Conservation (phyloP, 2,113 vertebrate genomes). For the Turdus rufiventris region DNA sequence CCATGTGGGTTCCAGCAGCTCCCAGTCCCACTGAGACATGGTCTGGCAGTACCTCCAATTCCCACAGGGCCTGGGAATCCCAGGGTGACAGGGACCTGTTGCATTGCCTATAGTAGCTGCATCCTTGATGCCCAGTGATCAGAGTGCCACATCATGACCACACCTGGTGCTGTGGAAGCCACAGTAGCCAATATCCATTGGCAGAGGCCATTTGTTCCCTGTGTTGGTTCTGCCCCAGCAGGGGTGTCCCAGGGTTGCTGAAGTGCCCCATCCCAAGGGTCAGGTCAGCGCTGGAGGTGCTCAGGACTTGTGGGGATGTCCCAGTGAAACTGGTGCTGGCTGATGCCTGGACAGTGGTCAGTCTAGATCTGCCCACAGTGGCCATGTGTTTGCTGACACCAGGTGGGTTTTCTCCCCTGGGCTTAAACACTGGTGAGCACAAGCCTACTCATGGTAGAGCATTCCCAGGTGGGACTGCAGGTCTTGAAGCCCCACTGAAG, state of each 20-base stretch:
- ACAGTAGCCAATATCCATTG: accelerated
- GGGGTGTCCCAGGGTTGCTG: not conserved
- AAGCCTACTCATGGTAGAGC: accelerated
- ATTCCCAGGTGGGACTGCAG: not conserved
- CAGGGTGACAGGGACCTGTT: not conserved
- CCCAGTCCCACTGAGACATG: not conserved
- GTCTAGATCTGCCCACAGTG: not conserved
- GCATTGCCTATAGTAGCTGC: not conserved
- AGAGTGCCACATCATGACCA: accelerated
- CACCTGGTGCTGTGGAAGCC: not conserved
- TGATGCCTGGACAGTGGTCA: accelerated
- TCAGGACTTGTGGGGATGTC: not conserved
- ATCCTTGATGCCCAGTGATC: accelerated
- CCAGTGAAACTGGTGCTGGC: not conserved
- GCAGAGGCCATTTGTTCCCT: accelerated
- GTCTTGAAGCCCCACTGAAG: not conserved
- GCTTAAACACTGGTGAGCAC: accelerated
- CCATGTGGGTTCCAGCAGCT: accelerated
- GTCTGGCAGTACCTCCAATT: not conserved
- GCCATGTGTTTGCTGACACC: accelerated
- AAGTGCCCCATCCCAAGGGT: not conserved
- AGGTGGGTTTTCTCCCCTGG: not conserved
- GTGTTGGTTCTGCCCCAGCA: accelerated
- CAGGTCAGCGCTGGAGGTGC: not conserved
- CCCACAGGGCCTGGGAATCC: not conserved